Percentiles rank a stretch among this genome's conserved stretches.
Conservation (phyloP, 2,797 vertebrate genomes). For the Arremon brunneinucha region DNA sequence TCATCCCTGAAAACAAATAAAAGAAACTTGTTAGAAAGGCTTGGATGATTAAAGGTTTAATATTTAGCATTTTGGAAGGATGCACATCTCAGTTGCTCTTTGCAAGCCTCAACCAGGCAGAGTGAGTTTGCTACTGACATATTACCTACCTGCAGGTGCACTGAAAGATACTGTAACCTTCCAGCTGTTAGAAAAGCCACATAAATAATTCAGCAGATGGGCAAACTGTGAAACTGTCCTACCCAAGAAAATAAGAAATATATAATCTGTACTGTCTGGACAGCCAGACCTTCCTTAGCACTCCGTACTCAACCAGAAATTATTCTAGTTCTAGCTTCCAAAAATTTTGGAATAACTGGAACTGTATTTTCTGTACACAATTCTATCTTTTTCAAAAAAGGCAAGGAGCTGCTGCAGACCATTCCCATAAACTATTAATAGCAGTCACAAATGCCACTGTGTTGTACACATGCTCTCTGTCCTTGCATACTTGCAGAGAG, state of each 20-base stretch:
- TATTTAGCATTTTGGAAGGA: not conserved
- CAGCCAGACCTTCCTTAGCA: not conserved
- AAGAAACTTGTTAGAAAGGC: not conserved
- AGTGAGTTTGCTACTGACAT: not conserved
- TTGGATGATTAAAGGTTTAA: not conserved
- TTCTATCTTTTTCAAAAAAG: not conserved
- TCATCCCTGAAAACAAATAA: conserved; percentile 72
- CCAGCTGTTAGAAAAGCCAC: not conserved
- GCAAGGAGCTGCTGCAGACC: not conserved
- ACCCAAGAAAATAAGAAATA: not conserved
- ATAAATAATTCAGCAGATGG: not conserved
- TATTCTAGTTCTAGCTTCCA: not conserved
- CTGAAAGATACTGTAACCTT: not conserved
- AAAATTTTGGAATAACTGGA: not conserved
- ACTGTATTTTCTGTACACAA: not conserved
- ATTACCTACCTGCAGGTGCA: not conserved
- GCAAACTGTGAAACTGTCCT: not conserved
- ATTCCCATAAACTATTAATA: not conserved
- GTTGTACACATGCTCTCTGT: not conserved
- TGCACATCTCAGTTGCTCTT: not conserved
- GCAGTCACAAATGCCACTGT: not conserved
- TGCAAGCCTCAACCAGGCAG: not conserved
- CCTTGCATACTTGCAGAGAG: not conserved
- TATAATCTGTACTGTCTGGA: not conserved
- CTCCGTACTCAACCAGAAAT: accelerated